Conservation (phyloP, 53 echinoderm and acorn worm genomes). For the Echinarachnius parma region DNA sequence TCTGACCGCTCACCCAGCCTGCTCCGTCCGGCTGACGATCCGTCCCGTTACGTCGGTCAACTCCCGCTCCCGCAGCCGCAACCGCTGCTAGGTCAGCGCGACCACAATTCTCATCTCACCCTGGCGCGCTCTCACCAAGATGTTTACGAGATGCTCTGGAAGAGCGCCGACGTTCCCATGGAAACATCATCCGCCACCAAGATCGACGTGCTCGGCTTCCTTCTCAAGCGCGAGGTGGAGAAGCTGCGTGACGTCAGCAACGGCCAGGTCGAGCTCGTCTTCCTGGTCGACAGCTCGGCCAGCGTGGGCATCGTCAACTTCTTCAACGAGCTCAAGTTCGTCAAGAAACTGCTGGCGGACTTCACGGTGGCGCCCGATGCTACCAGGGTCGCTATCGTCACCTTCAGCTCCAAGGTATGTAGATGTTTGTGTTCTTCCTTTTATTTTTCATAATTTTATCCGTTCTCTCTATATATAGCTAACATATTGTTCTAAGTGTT, state of each 20-base stretch:
- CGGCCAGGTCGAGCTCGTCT: constrained; percentile 78
- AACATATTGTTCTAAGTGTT: too few species aligned
- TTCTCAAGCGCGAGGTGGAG: constrained; percentile 75
- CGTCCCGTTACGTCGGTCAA: too few species aligned
- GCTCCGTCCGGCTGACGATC: constrained; percentile 11
- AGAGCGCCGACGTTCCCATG: constrained; percentile 33
- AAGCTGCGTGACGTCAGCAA: constrained; percentile 64
- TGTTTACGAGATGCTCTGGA: constrained; percentile 41
- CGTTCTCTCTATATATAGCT: too few species aligned
- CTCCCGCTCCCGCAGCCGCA: constrained; percentile 2
- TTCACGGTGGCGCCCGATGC: constrained; percentile 86
- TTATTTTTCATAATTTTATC: too few species aligned
- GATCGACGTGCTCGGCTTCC: constrained; percentile 58
- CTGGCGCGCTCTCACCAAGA: constrained; percentile 30
- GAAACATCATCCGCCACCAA: constrained; percentile 45
- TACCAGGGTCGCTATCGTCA: constrained; percentile 79
- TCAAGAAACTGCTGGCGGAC: constrained; percentile 80
- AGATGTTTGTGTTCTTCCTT: too few species aligned
- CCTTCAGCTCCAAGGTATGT: constrained; percentile 81
- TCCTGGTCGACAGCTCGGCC: constrained; percentile 89
- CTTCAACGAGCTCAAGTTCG: constrained; percentile 96
- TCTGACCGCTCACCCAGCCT: constrained; percentile 12
- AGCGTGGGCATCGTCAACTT: constrained; percentile 90
- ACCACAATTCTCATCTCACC: too few species aligned
- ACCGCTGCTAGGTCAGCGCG: background rate